These are phyloP conservation scores for Butastur rufipennis DNA, from an alignment of 2,113 vertebrate species.

Conservation along the genomic window DNA sequence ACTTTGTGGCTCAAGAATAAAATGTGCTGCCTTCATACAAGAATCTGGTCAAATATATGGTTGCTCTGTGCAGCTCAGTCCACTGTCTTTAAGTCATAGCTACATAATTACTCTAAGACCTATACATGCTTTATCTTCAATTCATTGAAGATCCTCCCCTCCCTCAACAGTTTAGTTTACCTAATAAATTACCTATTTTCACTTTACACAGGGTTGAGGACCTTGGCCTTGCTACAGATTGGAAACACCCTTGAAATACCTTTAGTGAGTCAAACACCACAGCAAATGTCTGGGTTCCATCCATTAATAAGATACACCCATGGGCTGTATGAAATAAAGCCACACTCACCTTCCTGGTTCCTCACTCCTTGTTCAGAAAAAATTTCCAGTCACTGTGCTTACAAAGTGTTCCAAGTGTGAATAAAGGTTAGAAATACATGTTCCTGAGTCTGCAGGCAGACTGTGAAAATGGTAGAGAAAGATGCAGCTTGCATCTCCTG, in stretches of 20 bases:
- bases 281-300: neutral
- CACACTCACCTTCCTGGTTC: neutral
- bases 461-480: neutral
- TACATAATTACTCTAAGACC: neutral
- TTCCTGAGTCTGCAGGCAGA: neutral
- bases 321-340: neutral
- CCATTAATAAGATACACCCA: neutral
- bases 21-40: neutral
- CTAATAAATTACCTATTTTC: constrained; percentile 1
- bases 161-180: neutral
- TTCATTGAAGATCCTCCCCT: neutral
- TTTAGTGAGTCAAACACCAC: neutral
- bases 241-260: neutral
- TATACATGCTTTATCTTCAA: neutral
- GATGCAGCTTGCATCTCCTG: neutral
- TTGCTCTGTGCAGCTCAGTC: neutral
- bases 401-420: neutral
- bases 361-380: neutral
- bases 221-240: neutral
- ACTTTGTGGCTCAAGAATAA: neutral
- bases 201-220: neutral
- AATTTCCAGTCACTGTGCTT: neutral
- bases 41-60: neutral
- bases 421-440: neutral
- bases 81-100: neutral